Evolutionary conservation across 2,797 vertebrate genomes (phyloP), one percentile per base, ranked within the genome.

Genomic region (Chelon labrosus): DNA sequence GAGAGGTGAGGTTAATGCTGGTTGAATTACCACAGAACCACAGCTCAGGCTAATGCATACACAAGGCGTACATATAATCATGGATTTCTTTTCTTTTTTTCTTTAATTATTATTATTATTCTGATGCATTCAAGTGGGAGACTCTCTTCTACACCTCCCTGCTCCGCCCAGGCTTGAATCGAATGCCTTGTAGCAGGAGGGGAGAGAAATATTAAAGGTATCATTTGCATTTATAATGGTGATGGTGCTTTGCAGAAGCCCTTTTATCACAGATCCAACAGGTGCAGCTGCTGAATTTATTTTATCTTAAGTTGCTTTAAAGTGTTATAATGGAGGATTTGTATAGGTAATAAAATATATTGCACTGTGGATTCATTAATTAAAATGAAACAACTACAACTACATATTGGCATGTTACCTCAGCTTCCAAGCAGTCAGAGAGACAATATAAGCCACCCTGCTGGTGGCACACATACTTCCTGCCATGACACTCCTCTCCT

Each of bases 21-120:
- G 61, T 75, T 80, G 79, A 78, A 77, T 84, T 80, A 86, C 63
- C 83, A 80, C 72, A 71, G 61, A 85, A 67, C 56, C 64, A 62
- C 73, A 65, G 58, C 53, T 60, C 60, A 65, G 9, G 11, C 72
- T 79, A 86, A 81, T 84, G 69, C 72, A 75, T 50, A 59, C 73
- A 59, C 19, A 53, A 60, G 57, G 53, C 5, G 7, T 41, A 59
- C 47, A 80, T 77, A 35, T 59, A 51, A 73, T 79, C 56, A 37
- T 51, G 27, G 11, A 20, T 13, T 20, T 65, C 41, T 60, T n/a
- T n/a, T n/a, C n/a, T 27, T 25, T 37, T 61, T 10, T 41, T 39
- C 27, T 22, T 38, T 54, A 64, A 22, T 57, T 65, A 70, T 56
- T 27, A 42, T 51, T 22, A 53, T 47, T 19, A 61, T 58, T 78